Base-by-base conservation (phyloP, 2,113 vertebrate genomes). In the Oreochromis tanganicae region DNA sequence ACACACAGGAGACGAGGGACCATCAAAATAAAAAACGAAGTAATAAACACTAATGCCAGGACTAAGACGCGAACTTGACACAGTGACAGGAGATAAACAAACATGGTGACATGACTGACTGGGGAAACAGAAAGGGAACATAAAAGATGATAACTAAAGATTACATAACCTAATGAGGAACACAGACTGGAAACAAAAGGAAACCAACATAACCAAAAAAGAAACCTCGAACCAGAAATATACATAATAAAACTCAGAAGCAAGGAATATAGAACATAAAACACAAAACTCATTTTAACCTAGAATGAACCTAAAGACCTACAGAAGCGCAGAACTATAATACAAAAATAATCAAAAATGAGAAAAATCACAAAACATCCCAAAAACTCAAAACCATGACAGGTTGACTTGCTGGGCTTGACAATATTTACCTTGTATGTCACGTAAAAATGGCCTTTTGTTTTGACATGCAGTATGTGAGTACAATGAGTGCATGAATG, bases 241-340 rank as follows among this genome's bases (percentile, higher is more conserved):
- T 38, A 2, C 2, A 66, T 66, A 66, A 38, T 38, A 66, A 66
- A 38, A 36, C 61, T 66, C 61, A 66, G 6, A 36, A 17, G 61
- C 32, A n/a, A 66, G 61, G 19, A 66, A 3, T 66, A 63, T 3
- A 38, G 34, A 66, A 66, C 61, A 66, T 66, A 3, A 66, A 66
- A 21, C 34, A 38, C 19, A 5, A 66, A 66, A 38, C 61, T 38
- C 6, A 38, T 38, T 66, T 66, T 66, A 66, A 38, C 61, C 34
- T 66, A 66, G 34, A 66, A 66, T 66, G 61, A 66, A 66, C 10
- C 61, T 21, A 38, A 3, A 66, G 10, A 66, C 61, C 1, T 38
- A 0, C 61, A 66, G 34, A 66, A 21, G 19, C 0, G 0, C 61
- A 38, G 1, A 66, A 38, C 34, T 38, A 2, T 0, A 38, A 0